A percentile compares a stretch with the other conserved stretches of the same genome.
Evolutionary conservation across 2,888 invertebrate genomes (phyloP).

Genomic region (Drosophila flavopinicola): DNA sequence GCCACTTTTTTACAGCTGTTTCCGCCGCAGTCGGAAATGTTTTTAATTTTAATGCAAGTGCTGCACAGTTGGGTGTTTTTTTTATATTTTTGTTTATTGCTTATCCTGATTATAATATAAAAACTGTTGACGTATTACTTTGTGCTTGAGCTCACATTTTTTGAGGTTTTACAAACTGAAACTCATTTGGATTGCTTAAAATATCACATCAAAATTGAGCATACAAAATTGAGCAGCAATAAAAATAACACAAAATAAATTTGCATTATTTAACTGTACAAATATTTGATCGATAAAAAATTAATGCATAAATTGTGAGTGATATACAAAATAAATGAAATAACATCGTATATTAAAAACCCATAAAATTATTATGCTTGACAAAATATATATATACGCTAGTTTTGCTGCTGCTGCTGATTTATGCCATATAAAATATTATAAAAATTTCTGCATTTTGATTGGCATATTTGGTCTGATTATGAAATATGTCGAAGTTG

Average conservation of each 20-base stretch:
- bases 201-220: no score
- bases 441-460: conserved; percentile 7
- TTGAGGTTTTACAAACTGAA: background rate
- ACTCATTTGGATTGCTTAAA: background rate
- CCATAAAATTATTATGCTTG: no score
- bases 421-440: background rate
- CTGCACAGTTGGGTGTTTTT: conserved; percentile 11
- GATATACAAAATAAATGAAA: background rate
- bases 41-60: conserved; percentile 74
- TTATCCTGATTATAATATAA: conserved; percentile 5
- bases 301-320: no score
- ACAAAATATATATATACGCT: background rate
- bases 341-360: no score
- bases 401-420: background rate
- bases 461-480: conserved; percentile 15
- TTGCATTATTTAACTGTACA: no score
- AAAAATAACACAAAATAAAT: no score
- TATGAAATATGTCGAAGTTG: conserved; percentile 2
- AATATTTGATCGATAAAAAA: no score
- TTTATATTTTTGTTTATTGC: conserved; percentile 4
- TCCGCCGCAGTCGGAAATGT: conserved; percentile 68
- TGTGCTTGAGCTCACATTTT: background rate
- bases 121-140: conserved; percentile 13
- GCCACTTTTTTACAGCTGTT: conserved; percentile 67
- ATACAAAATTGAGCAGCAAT: no score